A percentile compares a stretch with the other conserved stretches of the same genome.
Evolutionary conservation across 1,140 invertebrate genomes (phyloP).

Genomic region (Homarus americanus): DNA sequence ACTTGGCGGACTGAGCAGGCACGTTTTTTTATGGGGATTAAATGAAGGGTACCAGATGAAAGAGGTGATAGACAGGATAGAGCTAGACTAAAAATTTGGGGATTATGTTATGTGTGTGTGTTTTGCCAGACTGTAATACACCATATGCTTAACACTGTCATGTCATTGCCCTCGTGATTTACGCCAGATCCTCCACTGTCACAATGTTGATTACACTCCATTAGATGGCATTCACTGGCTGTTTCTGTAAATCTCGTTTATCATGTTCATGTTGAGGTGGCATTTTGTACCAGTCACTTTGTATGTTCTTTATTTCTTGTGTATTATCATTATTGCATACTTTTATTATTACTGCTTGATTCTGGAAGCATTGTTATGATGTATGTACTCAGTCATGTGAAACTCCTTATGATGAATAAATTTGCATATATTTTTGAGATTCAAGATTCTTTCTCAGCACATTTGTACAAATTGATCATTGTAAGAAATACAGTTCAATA

Average conservation of each 20-base stretch:
- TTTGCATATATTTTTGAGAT: neutral
- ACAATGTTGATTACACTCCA: neutral
- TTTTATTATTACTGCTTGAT: slow-evolving; percentile 8
- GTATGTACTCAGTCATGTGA: neutral
- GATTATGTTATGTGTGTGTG: slow-evolving; percentile 9
- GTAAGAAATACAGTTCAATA: neutral
- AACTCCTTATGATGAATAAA: neutral
- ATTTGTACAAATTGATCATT: neutral
- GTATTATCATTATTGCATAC: neutral
- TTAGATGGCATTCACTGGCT: neutral
- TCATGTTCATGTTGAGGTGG: neutral
- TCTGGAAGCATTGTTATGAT: slow-evolving; percentile 6
- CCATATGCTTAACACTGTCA: slow-evolving; percentile 14
- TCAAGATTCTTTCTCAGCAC: neutral
- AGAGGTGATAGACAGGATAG: neutral
- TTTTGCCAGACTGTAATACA: neutral
- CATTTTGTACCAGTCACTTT: slow-evolving; percentile 27
- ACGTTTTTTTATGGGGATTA: slow-evolving; percentile 55
- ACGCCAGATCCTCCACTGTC: slow-evolving; percentile 54
- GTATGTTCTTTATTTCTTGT: neutral
- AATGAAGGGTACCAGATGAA: slow-evolving; percentile 41
- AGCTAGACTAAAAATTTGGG: slow-evolving; percentile 1
- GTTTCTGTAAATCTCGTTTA: slow-evolving; percentile 16
- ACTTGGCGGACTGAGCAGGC: slow-evolving; percentile 58
- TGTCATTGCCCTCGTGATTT: slow-evolving; percentile 20